Conservation (phyloP, 2,113 vertebrate species). For the Paralichthys olivaceus region DNA sequence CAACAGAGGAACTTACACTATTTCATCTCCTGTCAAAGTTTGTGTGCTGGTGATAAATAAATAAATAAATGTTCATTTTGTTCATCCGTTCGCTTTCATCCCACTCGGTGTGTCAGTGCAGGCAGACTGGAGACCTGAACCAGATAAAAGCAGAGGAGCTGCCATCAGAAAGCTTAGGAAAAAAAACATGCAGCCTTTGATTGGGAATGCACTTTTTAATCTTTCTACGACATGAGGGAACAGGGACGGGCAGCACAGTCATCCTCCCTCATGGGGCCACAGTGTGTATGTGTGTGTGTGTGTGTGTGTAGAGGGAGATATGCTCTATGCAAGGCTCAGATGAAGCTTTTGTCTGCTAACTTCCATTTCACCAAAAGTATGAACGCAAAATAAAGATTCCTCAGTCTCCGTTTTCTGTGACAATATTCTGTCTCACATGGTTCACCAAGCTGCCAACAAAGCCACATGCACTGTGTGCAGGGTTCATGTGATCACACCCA, state of each 20-base stretch:
- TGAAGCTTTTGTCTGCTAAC: constrained; percentile 36
- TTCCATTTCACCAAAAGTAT: constrained; percentile 41
- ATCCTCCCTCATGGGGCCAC: constrained; percentile 1
- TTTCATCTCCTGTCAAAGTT: constrained; percentile 72
- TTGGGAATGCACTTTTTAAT: constrained; percentile 60
- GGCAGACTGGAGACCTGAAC: constrained; percentile 56
- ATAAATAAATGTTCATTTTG: constrained; percentile 74
- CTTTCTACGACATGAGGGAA: constrained; percentile 41
- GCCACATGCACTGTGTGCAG: constrained; percentile 10
- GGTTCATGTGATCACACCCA: constrained; percentile 49
- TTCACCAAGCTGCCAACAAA: constrained; percentile 47
- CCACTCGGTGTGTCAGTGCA: constrained; percentile 62
- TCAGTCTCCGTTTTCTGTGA: constrained; percentile 35
- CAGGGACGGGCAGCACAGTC: constrained; percentile 23
- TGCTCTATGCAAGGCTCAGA: constrained; percentile 34
- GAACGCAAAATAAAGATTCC: constrained; percentile 49
- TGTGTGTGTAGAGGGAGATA: not conserved
- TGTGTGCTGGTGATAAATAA: constrained; percentile 74
- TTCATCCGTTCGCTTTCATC: constrained; percentile 76
- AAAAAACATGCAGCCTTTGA: constrained; percentile 56
- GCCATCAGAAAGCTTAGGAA: constrained; percentile 42
- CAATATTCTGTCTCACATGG: constrained; percentile 46
- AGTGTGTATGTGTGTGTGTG: not conserved
- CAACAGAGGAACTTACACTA: constrained; percentile 53
- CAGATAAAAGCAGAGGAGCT: constrained; percentile 51